Base-by-base conservation (phyloP, 2,888 invertebrate genomes). In the Xanthorhoe designata region DNA sequence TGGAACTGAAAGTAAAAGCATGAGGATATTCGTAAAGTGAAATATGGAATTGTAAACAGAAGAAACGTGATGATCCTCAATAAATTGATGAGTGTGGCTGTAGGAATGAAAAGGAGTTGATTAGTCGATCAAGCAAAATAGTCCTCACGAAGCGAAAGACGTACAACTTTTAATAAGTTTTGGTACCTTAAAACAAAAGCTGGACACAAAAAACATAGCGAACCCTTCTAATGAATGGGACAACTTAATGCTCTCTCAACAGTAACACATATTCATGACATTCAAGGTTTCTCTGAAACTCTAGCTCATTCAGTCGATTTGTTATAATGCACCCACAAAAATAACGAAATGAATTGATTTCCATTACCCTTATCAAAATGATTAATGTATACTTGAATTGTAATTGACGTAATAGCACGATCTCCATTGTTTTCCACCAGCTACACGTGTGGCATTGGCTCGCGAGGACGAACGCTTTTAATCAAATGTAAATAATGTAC, bases 401-500 rank as follows among this genome's bases (percentile, higher is more conserved):
- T 54, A 57, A 50, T 38, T 32, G 29, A 56, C 45, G 38, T 59
- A 51, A 29, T 61, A 45, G 18, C 32, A 52, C 53, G 45, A 64
- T 51, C 49, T 42, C 35, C 51, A 58, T 61, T 63, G 58, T 57
- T 55, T 64, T 50, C 58, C 49, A 38, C 53, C 55, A 61, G 49
- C 55, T 55, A 50, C 64, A 52, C 63, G 59, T 62, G 61, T 64
- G 63, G 29, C 68, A 61, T 64, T 70, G 62, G 54, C 19, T 45
- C 17, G 49, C 45, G 57, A 71, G 57, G 47, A 64, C 68, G 47
- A 61, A 55, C 38, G 50, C 18, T 53, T 42, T 56, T 52, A 50
- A 52, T 63, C 19, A 18, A 52, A 63, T 63, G 59, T 47, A 59
- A 66, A 66, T 62, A 17, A 52, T 42, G 52, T 61, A 32, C 32